A percentile compares a stretch with the other conserved stretches of the same genome.
Evolutionary conservation across 2,888 invertebrate species (phyloP).

Genomic region (Dione juno): DNA sequence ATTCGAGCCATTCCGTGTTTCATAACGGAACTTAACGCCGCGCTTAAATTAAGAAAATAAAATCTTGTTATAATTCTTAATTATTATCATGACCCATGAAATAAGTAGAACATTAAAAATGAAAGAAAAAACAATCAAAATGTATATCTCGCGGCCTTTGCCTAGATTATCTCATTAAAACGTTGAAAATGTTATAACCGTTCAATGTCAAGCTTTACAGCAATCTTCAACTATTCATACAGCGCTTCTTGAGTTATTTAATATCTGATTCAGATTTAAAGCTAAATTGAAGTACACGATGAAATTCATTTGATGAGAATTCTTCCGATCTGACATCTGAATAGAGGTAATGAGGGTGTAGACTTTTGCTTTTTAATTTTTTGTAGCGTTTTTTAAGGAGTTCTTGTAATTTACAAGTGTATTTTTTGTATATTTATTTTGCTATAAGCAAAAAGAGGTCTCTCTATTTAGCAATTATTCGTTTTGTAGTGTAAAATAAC

Average conservation of each 20-base stretch:
- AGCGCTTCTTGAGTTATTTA: conserved; percentile 34
- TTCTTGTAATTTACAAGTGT: background rate
- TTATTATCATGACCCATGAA: background rate
- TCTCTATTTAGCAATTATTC: no score
- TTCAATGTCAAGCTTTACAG: conserved; percentile 30
- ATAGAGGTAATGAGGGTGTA: conserved; percentile 36
- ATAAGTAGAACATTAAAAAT: background rate
- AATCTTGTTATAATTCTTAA: no score
- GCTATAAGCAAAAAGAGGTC: no score
- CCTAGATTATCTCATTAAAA: conserved; percentile 15
- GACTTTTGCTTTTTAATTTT: conserved; percentile 25
- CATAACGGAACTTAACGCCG: no score
- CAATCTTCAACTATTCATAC: conserved; percentile 27
- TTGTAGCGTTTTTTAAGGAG: background rate
- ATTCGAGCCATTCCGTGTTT: no score
- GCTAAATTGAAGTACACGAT: conserved; percentile 36
- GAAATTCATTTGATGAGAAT: conserved; percentile 35
- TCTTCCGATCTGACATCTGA: conserved; percentile 31
- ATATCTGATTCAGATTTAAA: conserved; percentile 32
- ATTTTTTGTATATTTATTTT: background rate
- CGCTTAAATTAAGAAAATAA: no score
- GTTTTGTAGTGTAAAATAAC: no score
- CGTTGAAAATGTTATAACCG: background rate
- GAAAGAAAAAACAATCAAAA: background rate
- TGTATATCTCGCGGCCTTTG: background rate